Base-by-base conservation (phyloP, 1,140 invertebrate genomes). In the Sipha flava region DNA sequence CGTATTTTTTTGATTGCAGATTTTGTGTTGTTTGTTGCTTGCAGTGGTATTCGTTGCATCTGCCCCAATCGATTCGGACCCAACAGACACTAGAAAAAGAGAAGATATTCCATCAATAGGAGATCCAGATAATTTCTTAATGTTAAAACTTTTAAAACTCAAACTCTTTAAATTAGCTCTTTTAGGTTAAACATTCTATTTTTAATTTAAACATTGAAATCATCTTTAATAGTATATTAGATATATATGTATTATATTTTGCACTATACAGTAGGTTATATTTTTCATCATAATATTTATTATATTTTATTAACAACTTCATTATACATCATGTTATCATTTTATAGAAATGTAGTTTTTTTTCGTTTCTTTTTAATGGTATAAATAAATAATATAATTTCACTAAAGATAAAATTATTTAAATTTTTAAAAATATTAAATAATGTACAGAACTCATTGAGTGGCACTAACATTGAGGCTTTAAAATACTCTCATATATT, bases 51-150 rank as follows among this genome's bases (percentile, higher is more conserved):
- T 75, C n/a, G 70, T 75, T 31, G 4, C 29, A 54, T 52, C 70
- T 0, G 10, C 14, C 14, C 70, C 70, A 10, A 75, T 54, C n/a
- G 70, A 75, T 54, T 75, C 47, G n/a, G 70, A 75, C 54, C 70
- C 70, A 23, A 75, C 70, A 37, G 70, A 75, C 9, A 21, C 9
- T 5, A 75, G 31, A 26, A 75, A 75, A 14, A 75, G 70, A 75
- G 70, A 75, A 1, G 70, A 75, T 14, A 75, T 75, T 16, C 70
- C 70, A 1, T 75, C 70, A 3, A 75, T 75, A 34, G 70, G 47
- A 3, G 70, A 75, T 49, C 70, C 70, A 26, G 70, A 75, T 21
- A 16, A 75, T 18, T 75, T 75, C 9, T 21, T 54, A 12, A 75
- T 23, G 70, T 34, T 75, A 52, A 75, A 75, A 75, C n/a, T 75